Percentiles rank a stretch among this genome's conserved stretches.
Conservation (phyloP, 2,888 invertebrate genomes). For the Colostygia pectinataria region DNA sequence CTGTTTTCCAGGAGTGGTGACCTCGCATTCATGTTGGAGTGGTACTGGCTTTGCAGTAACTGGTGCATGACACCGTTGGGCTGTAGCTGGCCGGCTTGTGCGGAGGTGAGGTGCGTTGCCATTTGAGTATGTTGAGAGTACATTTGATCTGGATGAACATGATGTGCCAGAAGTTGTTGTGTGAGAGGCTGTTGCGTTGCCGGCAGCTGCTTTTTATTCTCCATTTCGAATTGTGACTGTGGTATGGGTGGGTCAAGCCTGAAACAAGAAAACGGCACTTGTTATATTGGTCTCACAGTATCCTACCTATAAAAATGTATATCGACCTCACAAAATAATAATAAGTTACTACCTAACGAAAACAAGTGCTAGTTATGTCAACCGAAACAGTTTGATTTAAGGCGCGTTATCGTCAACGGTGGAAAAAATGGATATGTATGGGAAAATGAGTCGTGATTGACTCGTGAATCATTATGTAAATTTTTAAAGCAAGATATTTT, state of each 20-base stretch:
- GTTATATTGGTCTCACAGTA: conserved; percentile 3
- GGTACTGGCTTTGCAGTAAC: conserved; percentile 76
- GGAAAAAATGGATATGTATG: conserved; percentile 46
- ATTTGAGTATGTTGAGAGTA: conserved; percentile 75
- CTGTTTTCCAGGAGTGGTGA: conserved; percentile 81
- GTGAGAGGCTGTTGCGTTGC: conserved; percentile 82
- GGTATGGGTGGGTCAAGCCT: conserved; percentile 89
- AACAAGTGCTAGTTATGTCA: conserved; percentile 48
- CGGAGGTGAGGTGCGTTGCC: conserved; percentile 62
- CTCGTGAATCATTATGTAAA: too few species aligned
- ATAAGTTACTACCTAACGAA: conserved; percentile 14
- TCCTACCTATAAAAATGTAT: neutral
- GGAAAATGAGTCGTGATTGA: conserved; percentile 2
- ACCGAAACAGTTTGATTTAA: conserved; percentile 56
- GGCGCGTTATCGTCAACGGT: conserved; percentile 51
- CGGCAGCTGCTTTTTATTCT: conserved; percentile 83
- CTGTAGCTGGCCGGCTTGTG: conserved; percentile 70
- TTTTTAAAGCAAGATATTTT: too few species aligned
- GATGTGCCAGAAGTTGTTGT: conserved; percentile 76
- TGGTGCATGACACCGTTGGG: conserved; percentile 83
- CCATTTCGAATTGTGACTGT: conserved; percentile 85
- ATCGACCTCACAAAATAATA: neutral
- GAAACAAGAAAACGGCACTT: conserved; percentile 55
- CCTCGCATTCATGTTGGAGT: conserved; percentile 74
- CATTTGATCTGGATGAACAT: conserved; percentile 76